phyloP scores from a whole-genome alignment of 2,113 vertebrate species.

The Myocastor coypus region DNA sequence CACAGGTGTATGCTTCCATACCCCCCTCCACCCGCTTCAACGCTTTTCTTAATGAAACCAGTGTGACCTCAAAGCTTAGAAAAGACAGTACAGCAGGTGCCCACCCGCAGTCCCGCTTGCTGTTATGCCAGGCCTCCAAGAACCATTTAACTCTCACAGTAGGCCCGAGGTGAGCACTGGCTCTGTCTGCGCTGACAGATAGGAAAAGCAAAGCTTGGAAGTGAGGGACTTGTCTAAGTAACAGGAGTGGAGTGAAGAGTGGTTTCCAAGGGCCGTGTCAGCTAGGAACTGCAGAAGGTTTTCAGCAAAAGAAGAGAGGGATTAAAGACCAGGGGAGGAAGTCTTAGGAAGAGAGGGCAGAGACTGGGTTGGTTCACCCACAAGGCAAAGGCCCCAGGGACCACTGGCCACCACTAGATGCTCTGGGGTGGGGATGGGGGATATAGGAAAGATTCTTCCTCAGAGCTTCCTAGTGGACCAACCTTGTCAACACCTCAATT shows the following conservation, averaged over 20 bases:
- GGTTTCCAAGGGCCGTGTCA: not conserved
- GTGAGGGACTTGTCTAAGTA: not conserved
- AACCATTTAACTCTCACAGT: not conserved
- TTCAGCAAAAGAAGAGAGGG: not conserved
- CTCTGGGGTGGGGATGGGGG: no score
- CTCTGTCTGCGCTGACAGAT: not conserved
- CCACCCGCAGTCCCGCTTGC: no score
- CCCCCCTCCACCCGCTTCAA: fast-evolving
- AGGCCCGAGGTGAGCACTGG: not conserved
- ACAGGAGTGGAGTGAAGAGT: fast-evolving
- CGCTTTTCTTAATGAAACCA: not conserved
- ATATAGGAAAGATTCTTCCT: no score
- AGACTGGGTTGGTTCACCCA: fast-evolving
- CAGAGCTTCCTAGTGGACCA: not conserved
- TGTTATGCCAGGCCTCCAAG: not conserved
- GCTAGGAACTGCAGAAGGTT: not conserved
- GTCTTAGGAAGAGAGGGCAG: not conserved
- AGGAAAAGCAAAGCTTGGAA: not conserved
- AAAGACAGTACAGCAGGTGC: not conserved
- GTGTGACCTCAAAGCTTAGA: not conserved
- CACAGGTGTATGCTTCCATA: not conserved
- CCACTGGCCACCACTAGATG: not conserved
- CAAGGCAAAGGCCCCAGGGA: not conserved
- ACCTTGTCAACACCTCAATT: not conserved
- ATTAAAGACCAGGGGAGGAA: not conserved